phyloP scores from a whole-genome alignment of 2,113 vertebrate species.

The Limnothrissa miodon region DNA sequence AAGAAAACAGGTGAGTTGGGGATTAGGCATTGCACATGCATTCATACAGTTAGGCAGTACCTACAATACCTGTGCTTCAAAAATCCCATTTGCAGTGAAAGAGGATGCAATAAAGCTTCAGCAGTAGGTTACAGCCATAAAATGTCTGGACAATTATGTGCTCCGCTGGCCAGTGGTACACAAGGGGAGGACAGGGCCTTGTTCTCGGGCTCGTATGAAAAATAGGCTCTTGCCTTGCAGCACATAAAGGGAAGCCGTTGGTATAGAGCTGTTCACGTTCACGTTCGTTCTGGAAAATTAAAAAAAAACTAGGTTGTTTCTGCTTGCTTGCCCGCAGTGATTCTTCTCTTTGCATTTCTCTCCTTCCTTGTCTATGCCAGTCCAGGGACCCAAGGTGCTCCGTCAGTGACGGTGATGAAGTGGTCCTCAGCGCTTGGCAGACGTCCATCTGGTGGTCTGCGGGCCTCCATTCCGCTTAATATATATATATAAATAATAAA shows the following conservation, averaged over 20 bases:
- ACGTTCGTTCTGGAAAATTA: neutral
- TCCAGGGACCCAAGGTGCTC: constrained; percentile 56
- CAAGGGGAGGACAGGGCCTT: neutral
- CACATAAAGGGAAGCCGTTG: neutral
- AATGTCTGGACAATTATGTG: neutral
- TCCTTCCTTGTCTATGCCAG: constrained; percentile 63
- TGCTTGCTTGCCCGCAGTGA: neutral
- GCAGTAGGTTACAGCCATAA: neutral
- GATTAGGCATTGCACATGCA: neutral
- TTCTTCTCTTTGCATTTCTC: constrained; percentile 33
- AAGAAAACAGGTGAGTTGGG: neutral
- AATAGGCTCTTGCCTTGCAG: neutral
- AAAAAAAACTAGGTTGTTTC: no score
- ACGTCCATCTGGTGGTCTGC: constrained; percentile 38
- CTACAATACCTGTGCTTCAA: neutral
- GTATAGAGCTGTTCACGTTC: neutral
- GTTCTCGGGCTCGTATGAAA: neutral
- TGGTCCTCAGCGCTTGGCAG: constrained; percentile 53
- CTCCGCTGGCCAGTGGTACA: neutral
- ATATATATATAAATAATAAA: neutral
- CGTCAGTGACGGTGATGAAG: constrained; percentile 66
- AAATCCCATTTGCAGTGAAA: constrained; percentile 6
- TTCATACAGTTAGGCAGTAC: neutral
- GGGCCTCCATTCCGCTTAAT: neutral
- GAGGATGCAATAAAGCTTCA: neutral